Evolutionary conservation across 1,140 invertebrate genomes (phyloP).

Genomic region (Anastrepha ludens): DNA sequence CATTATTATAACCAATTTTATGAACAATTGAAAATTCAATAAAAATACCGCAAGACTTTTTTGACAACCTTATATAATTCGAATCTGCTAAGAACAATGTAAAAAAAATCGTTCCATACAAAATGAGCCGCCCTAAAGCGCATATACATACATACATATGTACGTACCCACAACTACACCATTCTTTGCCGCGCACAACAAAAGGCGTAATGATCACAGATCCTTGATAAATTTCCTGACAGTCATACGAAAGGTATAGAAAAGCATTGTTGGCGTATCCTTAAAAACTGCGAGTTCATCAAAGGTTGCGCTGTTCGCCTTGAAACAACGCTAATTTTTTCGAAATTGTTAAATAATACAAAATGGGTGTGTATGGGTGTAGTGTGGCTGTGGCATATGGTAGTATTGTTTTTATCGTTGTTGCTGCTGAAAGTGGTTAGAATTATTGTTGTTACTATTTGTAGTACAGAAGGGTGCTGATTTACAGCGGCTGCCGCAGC

Average conservation of each 20-base stretch:
- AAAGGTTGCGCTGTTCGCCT: background rate
- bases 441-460: background rate
- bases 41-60: too few species aligned
- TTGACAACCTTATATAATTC: too few species aligned
- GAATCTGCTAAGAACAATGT: too few species aligned
- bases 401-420: background rate
- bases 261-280: background rate
- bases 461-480: too few species aligned
- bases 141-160: background rate
- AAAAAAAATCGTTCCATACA: too few species aligned
- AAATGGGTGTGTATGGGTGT: background rate
- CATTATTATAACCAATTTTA: too few species aligned
- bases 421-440: background rate
- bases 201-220: background rate
- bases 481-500: too few species aligned
- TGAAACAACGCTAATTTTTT: background rate
- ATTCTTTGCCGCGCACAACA: background rate
- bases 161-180: too few species aligned
- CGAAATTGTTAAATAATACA: background rate
- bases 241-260: background rate
- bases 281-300: background rate
- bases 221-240: slow-evolving; percentile 11
- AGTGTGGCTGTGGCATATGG: background rate
- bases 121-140: too few species aligned
- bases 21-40: too few species aligned